Evolutionary conservation across 2,888 invertebrate species (phyloP), one percentile per base, ranked within the genome.

Genomic region (Mythimna vitellina): DNA sequence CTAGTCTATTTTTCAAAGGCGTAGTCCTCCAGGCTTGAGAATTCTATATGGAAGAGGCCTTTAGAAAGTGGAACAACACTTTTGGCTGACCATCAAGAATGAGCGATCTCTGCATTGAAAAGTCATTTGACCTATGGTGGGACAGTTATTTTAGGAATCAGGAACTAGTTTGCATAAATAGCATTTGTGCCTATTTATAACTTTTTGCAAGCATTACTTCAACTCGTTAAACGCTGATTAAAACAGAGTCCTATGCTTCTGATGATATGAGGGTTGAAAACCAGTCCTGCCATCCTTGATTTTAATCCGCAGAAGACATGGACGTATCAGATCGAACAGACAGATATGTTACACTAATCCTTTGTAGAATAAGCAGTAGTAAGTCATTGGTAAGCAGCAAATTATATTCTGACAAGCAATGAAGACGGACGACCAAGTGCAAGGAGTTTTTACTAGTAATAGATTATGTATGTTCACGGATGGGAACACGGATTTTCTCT

Each of bases 271-370:
- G 38, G 65, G 56, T 17, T 7, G 1, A 51, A 29, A 65, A 58
- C 22, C 35, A 22, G 58, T 76, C 7, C 35, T 70, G 63, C 7
- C 66, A 70, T n/a, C 73, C 73, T 60, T 69, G 68, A 63, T 69
- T 54, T 56, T 66, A 81, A 73, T 69, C 78, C 67, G 76, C 76
- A 65, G n/a, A 67, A 69, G 65, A 76, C 78, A 78, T 80, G 69
- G 65, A 74, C 56, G 25, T 56, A 68, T 64, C 58, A 75, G 68
- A 81, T 79, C 56, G 10, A 57, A 58, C n/a, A 70, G 66, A 79
- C 66, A 67, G 82, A 79, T 81, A 75, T 54, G 70, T 71, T 62
- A 54, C 58, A 66, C 51, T 79, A 79, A 81, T 76, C 81, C 71
- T 82, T 81, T 70, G 35, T 53, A 9, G 73, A 65, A 80, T 73